Evolutionary conservation across 2,888 invertebrate genomes (phyloP).

Genomic region (Mythimna lalbum): DNA sequence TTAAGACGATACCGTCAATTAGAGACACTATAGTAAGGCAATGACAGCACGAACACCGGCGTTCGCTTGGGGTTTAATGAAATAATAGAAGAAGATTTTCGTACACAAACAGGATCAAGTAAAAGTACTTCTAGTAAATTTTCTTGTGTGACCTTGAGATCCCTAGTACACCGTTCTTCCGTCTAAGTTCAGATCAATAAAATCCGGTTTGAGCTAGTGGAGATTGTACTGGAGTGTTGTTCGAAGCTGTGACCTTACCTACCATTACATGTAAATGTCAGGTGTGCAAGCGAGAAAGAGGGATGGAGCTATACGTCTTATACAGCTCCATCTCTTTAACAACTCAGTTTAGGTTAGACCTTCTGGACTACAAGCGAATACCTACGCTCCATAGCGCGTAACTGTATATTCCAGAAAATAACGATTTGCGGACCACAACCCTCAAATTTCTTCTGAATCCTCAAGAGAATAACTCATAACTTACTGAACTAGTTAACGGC

Average conservation of each 20-base stretch:
- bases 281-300: too few species aligned
- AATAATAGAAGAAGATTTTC: background rate
- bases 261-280: background rate
- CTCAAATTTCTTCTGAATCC: too few species aligned
- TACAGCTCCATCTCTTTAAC: too few species aligned
- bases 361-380: background rate
- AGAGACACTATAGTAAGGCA: too few species aligned
- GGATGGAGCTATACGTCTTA: too few species aligned
- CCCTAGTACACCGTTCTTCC: constrained; percentile 19
- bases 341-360: too few species aligned
- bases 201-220: constrained; percentile 30
- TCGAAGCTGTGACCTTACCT: background rate
- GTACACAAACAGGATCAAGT: constrained; percentile 20
- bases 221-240: constrained; percentile 11
- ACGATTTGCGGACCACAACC: background rate
- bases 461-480: background rate
- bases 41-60: too few species aligned
- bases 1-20: too few species aligned
- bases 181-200: constrained; percentile 42
- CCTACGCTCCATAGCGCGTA: background rate
- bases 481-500: too few species aligned
- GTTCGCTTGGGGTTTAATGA: too few species aligned
- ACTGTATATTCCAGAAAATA: background rate
- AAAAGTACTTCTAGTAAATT: background rate
- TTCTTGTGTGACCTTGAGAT: constrained; percentile 42